phyloP scores from a whole-genome alignment of 2,888 invertebrate species.

The Odontomyia ornata region DNA sequence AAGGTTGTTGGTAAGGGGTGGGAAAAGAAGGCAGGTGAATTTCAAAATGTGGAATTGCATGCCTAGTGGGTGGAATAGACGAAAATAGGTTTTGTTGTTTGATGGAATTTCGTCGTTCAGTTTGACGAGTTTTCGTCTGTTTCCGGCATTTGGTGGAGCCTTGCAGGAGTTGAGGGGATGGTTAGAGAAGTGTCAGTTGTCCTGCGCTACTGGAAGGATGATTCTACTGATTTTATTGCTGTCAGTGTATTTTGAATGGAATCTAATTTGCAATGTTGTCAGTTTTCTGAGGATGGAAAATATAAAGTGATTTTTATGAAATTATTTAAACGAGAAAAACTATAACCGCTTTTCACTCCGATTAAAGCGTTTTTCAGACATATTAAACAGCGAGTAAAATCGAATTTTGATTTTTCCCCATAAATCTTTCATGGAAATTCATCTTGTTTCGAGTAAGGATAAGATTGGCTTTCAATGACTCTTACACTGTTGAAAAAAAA shows the following conservation, averaged over 20 bases:
- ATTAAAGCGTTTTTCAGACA: too few species aligned
- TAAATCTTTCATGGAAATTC: too few species aligned
- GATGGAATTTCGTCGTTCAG: constrained; percentile 2
- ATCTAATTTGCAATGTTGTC: constrained; percentile 20
- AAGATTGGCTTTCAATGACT: too few species aligned
- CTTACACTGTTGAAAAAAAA: too few species aligned
- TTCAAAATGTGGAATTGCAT: too few species aligned
- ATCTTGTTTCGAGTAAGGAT: too few species aligned
- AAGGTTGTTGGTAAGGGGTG: background rate
- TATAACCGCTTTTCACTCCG: too few species aligned
- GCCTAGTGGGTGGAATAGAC: too few species aligned
- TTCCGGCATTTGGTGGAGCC: background rate
- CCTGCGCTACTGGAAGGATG: constrained; percentile 30
- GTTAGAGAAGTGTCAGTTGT: background rate
- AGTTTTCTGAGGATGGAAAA: background rate
- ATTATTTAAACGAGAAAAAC: too few species aligned
- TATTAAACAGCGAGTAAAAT: too few species aligned
- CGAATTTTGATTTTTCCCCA: too few species aligned
- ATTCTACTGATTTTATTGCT: background rate
- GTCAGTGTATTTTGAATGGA: background rate
- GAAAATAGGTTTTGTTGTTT: constrained; percentile 6
- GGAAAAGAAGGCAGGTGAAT: background rate
- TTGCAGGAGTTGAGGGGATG: background rate
- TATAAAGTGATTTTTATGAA: too few species aligned
- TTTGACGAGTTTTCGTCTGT: background rate